Evolutionary conservation across 2,888 invertebrate species (phyloP).

Genomic region (Meganola albula): DNA sequence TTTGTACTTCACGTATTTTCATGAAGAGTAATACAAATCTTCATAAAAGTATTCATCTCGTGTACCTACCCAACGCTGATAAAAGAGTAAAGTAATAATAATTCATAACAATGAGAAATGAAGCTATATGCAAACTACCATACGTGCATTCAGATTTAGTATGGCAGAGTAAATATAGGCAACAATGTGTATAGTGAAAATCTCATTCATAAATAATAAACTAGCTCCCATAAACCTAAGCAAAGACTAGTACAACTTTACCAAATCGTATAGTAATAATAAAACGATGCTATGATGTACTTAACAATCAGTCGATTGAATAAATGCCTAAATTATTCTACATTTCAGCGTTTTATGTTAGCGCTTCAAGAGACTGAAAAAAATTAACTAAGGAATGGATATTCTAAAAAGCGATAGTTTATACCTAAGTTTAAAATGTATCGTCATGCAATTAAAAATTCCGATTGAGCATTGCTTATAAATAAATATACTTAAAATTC

Average conservation of each 20-base stretch:
- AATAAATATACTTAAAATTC: no score
- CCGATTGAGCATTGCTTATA: slow-evolving; percentile 48
- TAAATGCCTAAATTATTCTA: slow-evolving; percentile 58
- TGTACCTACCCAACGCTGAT: slow-evolving; percentile 23
- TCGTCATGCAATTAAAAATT: slow-evolving; percentile 67
- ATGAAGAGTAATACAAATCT: slow-evolving; percentile 12
- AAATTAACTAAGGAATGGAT: slow-evolving; percentile 67
- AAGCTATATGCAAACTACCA: slow-evolving; percentile 48
- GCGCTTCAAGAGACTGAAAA: slow-evolving; percentile 44
- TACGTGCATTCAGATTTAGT: slow-evolving; percentile 46
- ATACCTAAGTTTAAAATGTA: slow-evolving; percentile 33
- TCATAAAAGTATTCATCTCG: slow-evolving; percentile 38
- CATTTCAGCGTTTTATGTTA: slow-evolving; percentile 47
- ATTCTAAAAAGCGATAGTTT: slow-evolving; percentile 42
- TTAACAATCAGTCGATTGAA: slow-evolving; percentile 61
- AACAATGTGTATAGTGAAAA: slow-evolving; percentile 54
- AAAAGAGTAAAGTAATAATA: slow-evolving; percentile 33
- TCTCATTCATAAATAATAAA: slow-evolving; percentile 37
- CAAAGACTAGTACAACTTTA: slow-evolving; percentile 35
- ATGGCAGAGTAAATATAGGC: slow-evolving; percentile 37
- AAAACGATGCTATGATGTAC: slow-evolving; percentile 43
- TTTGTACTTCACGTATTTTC: slow-evolving; percentile 5
- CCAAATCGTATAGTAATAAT: slow-evolving; percentile 37
- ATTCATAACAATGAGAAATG: slow-evolving; percentile 39
- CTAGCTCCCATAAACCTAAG: slow-evolving; percentile 32